Evolutionary conservation across 2,797 vertebrate genomes (phyloP), one percentile per base, ranked within the genome.

Genomic region (Etheostoma nigrum): DNA sequence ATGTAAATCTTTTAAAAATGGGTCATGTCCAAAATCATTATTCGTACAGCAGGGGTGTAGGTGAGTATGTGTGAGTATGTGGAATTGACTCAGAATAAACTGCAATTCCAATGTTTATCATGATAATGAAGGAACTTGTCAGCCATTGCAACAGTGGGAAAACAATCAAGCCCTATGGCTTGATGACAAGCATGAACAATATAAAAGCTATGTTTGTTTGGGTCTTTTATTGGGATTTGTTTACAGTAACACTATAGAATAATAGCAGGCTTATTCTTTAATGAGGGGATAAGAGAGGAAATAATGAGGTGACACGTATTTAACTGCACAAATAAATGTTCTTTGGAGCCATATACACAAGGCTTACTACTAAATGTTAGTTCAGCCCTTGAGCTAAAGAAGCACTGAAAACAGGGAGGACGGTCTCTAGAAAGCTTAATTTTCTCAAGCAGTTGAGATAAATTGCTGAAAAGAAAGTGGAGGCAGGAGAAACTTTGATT

Each of bases 271-370:
- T 59, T 47, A 21, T 45, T 15, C 27, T 36, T 62, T 79, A 80
- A 81, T 78, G 72, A 63, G 61, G 23, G 44, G 27, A 74, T 74
- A 61, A 60, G 66, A 76, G 57, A 36, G 54, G 57, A 78, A 59
- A 33, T 77, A 76, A 72, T 69, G 67, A 75, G 71, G 71, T 49
- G 67, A 25, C 67, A 44, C 59, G 23, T 53, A 6, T 53, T 45
- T 52, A 6, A 51, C 40, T 67, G 40, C 45, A n/a, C 14, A 65
- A 65, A 74, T 69, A 76, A 66, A 75, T 21, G 66, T 42, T 49
- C 66, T 3, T 10, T 66, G 25, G 16, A 57, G 53, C 44, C 12
- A 1, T 60, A 19, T 47, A 15, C 53, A 53, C 6, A 52, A 33
- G 42, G 23, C 42, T 53, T 12, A 33, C 30, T 15, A 15, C 42